phyloP scores from a whole-genome alignment of 2,888 invertebrate species.

The Mimachlamys varia region DNA sequence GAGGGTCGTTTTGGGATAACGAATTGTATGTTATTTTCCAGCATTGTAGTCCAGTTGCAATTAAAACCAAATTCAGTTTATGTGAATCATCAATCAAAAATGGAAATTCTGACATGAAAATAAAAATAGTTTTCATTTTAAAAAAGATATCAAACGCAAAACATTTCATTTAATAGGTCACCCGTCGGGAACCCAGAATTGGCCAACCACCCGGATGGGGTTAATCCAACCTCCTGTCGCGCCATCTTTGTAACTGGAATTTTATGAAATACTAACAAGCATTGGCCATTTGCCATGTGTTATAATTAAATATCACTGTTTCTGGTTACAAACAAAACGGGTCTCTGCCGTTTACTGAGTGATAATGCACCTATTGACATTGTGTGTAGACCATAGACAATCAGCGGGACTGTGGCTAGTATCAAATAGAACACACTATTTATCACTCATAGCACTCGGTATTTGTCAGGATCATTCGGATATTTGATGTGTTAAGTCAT shows the following conservation, averaged over 20 bases:
- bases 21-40: background rate
- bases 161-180: background rate
- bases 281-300: slow-evolving; percentile 24
- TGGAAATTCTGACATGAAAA: background rate
- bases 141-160: background rate
- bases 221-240: slow-evolving; percentile 9
- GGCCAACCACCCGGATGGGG: background rate
- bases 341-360: background rate
- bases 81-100: background rate
- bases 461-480: too few species aligned
- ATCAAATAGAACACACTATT: too few species aligned
- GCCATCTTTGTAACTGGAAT: slow-evolving; percentile 18
- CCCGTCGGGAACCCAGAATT: background rate
- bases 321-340: slow-evolving; percentile 10
- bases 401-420: too few species aligned
- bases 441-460: too few species aligned
- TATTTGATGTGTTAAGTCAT: too few species aligned
- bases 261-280: slow-evolving; percentile 36
- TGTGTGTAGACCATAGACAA: too few species aligned
- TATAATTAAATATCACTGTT: slow-evolving; percentile 31
- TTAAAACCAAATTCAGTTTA: background rate
- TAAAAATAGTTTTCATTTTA: too few species aligned
- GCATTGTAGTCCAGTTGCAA: too few species aligned
- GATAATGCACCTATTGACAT: background rate
- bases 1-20: background rate